Percentiles rank a stretch among this genome's conserved stretches.
phyloP scores from a whole-genome alignment of 1,140 invertebrate genomes.

The Helicoverpa zea region DNA sequence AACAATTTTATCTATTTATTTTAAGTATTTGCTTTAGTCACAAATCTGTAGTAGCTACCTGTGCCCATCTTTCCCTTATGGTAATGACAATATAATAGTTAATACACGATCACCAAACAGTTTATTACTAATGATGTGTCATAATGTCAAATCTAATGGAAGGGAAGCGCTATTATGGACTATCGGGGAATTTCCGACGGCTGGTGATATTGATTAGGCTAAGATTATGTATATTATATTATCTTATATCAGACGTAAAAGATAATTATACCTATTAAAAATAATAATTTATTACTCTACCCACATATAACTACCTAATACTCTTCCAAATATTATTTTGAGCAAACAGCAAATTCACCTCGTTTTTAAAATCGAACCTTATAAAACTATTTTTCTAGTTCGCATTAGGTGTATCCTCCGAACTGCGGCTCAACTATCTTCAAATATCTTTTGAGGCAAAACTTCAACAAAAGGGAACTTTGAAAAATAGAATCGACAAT shows the following conservation, averaged over 20 bases:
- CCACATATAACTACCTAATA: too few species aligned
- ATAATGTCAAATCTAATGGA: slow-evolving; percentile 9
- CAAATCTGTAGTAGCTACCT: neutral
- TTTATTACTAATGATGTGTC: slow-evolving; percentile 24
- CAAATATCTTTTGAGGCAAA: slow-evolving; percentile 12
- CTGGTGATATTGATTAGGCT: neutral
- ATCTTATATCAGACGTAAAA: neutral
- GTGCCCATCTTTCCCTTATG: neutral
- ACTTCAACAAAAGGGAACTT: slow-evolving; percentile 29
- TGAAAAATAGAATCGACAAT: slow-evolving; percentile 7
- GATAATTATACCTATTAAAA: neutral
- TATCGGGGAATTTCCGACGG: neutral
- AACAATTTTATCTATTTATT: too few species aligned
- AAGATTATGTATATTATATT: neutral
- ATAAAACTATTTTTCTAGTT: neutral
- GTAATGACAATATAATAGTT: neutral
- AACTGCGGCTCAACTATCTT: slow-evolving; percentile 27
- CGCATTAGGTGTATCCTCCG: slow-evolving; percentile 4
- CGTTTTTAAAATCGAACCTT: neutral
- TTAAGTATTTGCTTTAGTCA: too few species aligned
- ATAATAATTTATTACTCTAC: neutral
- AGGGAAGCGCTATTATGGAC: slow-evolving; percentile 13
- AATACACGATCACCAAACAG: neutral
- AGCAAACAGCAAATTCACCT: neutral
- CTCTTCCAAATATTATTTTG: neutral